Conservation (phyloP, 2,797 vertebrate species). For the Oceanodroma leucorhoa region DNA sequence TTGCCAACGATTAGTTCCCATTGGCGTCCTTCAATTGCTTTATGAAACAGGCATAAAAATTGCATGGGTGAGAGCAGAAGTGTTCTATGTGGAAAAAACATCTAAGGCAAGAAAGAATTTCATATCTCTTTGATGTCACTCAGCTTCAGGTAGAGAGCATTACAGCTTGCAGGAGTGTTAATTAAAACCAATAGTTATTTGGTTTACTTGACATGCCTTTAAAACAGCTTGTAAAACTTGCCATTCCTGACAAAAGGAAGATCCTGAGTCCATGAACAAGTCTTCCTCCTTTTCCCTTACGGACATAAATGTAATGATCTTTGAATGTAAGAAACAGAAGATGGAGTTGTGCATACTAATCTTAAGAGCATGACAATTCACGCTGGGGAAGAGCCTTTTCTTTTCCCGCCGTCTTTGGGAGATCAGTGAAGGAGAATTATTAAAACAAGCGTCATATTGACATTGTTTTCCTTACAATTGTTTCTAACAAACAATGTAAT, state of each 20-base stretch:
- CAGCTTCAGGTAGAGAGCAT: not conserved
- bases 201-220: not conserved
- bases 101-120: slow-evolving; percentile 30
- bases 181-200: slow-evolving; percentile 26
- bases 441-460: not conserved
- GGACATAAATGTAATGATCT: not conserved
- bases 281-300: not conserved
- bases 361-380: not conserved
- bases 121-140: not conserved
- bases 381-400: not conserved
- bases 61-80: not conserved
- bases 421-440: not conserved
- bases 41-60: not conserved
- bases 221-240: not conserved
- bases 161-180: slow-evolving; percentile 5
- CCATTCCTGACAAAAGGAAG: not conserved
- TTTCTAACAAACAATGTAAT: not conserved
- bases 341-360: not conserved
- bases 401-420: not conserved
- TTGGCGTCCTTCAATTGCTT: not conserved
- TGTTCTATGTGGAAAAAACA: not conserved
- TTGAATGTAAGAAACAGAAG: not conserved
- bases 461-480: not conserved
- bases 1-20: not conserved
- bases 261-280: not conserved